Conservation (phyloP, 2,888 invertebrate genomes). For the Lycophotia porphyrea region DNA sequence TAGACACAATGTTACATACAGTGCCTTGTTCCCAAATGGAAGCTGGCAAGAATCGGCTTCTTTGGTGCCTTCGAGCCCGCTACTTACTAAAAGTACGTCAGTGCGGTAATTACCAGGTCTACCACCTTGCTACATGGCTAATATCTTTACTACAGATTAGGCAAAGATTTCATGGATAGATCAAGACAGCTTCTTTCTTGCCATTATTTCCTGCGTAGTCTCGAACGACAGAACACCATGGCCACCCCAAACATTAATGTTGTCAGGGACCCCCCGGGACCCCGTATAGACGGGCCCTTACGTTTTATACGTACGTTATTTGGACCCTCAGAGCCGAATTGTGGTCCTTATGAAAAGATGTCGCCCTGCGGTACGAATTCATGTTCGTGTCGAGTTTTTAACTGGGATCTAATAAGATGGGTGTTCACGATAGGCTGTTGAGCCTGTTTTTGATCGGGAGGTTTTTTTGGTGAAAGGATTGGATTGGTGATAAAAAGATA, state of each 20-base stretch:
- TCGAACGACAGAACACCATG: conserved; percentile 4
- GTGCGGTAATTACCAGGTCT: too few species aligned
- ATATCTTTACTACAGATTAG: too few species aligned
- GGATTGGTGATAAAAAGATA: background rate
- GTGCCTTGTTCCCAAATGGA: too few species aligned
- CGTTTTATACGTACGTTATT: conserved; percentile 68
- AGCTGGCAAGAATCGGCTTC: too few species aligned
- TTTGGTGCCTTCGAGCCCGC: too few species aligned
- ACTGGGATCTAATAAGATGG: conserved; percentile 59
- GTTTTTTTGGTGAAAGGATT: background rate
- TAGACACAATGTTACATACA: too few species aligned
- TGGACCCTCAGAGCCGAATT: conserved; percentile 56
- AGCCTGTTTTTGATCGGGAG: conserved; percentile 5
- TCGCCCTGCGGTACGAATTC: conserved; percentile 53
- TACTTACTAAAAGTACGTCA: too few species aligned
- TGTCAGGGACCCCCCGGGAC: conserved; percentile 64
- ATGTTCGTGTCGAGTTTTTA: conserved; percentile 57
- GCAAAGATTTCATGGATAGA: background rate
- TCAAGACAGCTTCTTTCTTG: background rate
- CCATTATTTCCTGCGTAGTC: background rate
- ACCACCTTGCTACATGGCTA: too few species aligned
- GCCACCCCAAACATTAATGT: conserved; percentile 63
- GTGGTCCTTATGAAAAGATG: conserved; percentile 68
- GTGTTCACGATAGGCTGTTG: conserved; percentile 25
- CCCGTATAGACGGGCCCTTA: conserved; percentile 61